Conservation (phyloP, 2,888 invertebrate species). For the Eupithecia dodoneata region DNA sequence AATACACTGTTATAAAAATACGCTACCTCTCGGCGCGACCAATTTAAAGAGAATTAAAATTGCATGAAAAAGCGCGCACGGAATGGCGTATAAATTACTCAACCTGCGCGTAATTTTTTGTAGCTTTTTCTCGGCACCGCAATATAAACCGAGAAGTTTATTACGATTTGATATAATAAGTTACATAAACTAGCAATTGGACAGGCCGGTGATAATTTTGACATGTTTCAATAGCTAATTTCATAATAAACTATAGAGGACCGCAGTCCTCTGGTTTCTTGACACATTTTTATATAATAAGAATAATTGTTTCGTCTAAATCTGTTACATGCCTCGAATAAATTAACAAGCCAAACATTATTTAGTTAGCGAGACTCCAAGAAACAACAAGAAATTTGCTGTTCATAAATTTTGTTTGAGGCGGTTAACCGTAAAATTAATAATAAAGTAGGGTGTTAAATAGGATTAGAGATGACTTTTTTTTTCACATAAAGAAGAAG, state of each 20-base stretch:
- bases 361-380: slow-evolving; percentile 14
- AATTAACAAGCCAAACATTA: slow-evolving; percentile 25
- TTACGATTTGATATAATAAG: neutral
- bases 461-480: slow-evolving; percentile 32
- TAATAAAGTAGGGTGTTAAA: slow-evolving; percentile 32
- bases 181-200: neutral
- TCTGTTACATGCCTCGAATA: slow-evolving; percentile 19
- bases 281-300: neutral
- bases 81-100: slow-evolving; percentile 13
- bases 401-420: slow-evolving; percentile 31
- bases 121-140: neutral
- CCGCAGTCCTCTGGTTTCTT: neutral
- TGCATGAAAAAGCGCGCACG: slow-evolving; percentile 4
- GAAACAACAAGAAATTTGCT: slow-evolving; percentile 25
- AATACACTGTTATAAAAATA: neutral
- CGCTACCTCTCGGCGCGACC: neutral
- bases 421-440: slow-evolving; percentile 31
- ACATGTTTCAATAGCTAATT: neutral
- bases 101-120: slow-evolving; percentile 1
- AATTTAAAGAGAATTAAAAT: slow-evolving; percentile 18
- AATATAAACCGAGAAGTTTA: neutral
- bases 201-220: neutral
- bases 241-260: neutral
- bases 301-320: slow-evolving; percentile 11
- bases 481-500: slow-evolving; percentile 30